Conservation (phyloP, 1,140 invertebrate genomes). For the Drosophila sechellia region DNA sequence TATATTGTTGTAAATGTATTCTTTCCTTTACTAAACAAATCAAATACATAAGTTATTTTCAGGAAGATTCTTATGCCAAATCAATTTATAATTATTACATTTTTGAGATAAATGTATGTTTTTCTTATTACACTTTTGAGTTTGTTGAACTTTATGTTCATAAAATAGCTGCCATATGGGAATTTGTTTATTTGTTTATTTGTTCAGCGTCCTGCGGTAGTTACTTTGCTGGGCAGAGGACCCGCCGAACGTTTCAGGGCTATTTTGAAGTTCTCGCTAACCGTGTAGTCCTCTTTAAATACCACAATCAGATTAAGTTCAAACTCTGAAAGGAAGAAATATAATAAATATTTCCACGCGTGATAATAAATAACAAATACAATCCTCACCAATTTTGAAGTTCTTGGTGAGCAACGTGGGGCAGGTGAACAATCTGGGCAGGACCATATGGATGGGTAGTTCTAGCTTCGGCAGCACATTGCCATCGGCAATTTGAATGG, state of each 20-base stretch:
- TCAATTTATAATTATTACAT: neutral
- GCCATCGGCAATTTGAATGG: constrained; percentile 98
- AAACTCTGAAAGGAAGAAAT: constrained; percentile 90
- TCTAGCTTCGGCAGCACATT: constrained; percentile 92
- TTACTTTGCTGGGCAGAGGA: constrained; percentile 49
- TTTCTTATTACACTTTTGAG: neutral
- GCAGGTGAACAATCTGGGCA: constrained; percentile 97
- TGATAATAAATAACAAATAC: neutral
- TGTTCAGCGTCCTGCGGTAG: constrained; percentile 47
- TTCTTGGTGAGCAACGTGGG: constrained; percentile 95
- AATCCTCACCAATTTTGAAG: constrained; percentile 95
- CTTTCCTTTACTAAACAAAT: neutral
- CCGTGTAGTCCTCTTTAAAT: constrained; percentile 96
- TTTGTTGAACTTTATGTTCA: constrained; percentile 1
- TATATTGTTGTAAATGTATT: neutral
- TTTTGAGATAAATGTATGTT: neutral
- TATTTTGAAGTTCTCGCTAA: constrained; percentile 96
- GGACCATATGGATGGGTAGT: constrained; percentile 97
- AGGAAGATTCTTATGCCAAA: neutral
- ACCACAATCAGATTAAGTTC: constrained; percentile 97
- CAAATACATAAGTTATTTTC: constrained; percentile 9
- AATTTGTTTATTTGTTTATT: neutral
- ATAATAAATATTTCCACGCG: neutral
- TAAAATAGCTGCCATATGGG: constrained; percentile 18
- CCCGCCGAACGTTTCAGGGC: constrained; percentile 62